These are phyloP conservation scores for Centropristis striata DNA, from an alignment of 2,113 vertebrate species.

Conservation along the genomic window DNA sequence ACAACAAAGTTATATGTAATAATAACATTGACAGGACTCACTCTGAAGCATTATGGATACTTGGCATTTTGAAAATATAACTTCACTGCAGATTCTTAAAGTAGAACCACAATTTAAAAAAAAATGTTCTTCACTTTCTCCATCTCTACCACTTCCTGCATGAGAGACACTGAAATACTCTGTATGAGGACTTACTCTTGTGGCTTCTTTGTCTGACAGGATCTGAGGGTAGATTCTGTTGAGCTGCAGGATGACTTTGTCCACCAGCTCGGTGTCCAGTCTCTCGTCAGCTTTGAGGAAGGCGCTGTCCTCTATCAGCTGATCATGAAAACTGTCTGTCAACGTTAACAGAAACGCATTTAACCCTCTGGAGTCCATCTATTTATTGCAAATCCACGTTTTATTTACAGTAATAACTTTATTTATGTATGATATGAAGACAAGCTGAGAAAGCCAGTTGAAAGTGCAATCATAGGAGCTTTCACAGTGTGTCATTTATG, in stretches of 20 bases:
- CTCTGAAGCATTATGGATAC: not conserved
- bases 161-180: not conserved
- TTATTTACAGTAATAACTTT: no score
- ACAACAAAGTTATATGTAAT: not conserved
- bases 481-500: no score
- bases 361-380: no score
- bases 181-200: constrained; percentile 85
- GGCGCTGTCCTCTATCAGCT: constrained; percentile 89
- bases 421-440: no score
- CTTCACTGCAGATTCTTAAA: no score
- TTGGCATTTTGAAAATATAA: no score
- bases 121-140: no score
- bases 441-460: no score
- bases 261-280: constrained; percentile 92
- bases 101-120: no score
- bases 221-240: constrained; percentile 98
- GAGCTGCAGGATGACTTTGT: constrained; percentile 95
- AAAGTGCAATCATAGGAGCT: no score
- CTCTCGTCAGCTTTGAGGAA: constrained; percentile 88
- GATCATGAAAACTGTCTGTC: constrained; percentile 87
- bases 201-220: constrained; percentile 94
- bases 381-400: no score
- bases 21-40: not conserved
- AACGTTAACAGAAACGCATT: not conserved
- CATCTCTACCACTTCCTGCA: not conserved